phyloP scores from a whole-genome alignment of 2,113 vertebrate species.

The Sinocyclocheilus grahami region DNA sequence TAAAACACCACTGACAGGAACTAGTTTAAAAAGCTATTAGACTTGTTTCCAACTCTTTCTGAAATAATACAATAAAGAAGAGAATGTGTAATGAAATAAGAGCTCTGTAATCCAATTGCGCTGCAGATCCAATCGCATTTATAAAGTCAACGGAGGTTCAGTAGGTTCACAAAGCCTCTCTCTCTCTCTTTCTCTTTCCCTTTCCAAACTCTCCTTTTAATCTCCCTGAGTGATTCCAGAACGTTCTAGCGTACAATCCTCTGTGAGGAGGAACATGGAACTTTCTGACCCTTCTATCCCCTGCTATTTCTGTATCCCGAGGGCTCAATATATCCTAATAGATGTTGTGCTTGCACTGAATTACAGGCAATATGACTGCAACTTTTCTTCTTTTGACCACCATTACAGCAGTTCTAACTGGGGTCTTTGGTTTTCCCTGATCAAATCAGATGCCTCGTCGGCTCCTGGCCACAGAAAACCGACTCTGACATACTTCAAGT shows the following conservation, averaged over 20 bases:
- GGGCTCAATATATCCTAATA: conserved; percentile 73
- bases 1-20: conserved; percentile 64
- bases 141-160: conserved; percentile 60
- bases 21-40: conserved; percentile 74
- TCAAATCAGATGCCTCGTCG: conserved; percentile 28
- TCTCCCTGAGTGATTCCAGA: conserved; percentile 78
- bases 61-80: conserved; percentile 68
- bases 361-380: conserved; percentile 64
- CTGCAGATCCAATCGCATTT: conserved; percentile 53
- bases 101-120: conserved; percentile 68
- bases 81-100: conserved; percentile 68
- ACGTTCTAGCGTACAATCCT: conserved; percentile 60
- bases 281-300: conserved; percentile 19
- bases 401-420: conserved; percentile 14
- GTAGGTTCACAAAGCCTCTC: conserved; percentile 29
- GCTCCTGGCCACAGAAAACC: neutral
- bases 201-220: conserved; percentile 69
- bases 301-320: conserved; percentile 53
- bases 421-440: conserved; percentile 30
- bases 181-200: conserved; percentile 15
- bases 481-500: neutral
- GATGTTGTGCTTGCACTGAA: conserved; percentile 66
- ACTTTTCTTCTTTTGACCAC: conserved; percentile 50
- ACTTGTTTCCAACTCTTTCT: conserved; percentile 70
- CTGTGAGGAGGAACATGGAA: neutral